phyloP scores from a whole-genome alignment of 2,888 invertebrate species.

The Sinodicranocentrus sp. region DNA sequence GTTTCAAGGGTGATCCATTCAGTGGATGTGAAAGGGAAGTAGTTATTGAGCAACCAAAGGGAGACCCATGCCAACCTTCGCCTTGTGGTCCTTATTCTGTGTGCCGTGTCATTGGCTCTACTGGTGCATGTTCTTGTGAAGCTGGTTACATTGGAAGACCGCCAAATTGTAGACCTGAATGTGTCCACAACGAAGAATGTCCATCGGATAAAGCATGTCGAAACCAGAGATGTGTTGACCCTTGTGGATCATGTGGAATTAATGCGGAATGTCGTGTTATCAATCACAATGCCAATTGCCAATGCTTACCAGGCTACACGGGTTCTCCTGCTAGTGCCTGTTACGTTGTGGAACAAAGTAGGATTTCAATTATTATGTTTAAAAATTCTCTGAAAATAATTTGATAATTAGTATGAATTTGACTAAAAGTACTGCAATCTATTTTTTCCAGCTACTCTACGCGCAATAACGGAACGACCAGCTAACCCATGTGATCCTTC shows the following conservation, averaged over 20 bases:
- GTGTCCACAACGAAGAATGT: slow-evolving; percentile 80
- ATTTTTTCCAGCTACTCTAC: slow-evolving; percentile 11
- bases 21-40: slow-evolving; percentile 15
- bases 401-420: no score
- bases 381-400: no score
- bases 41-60: slow-evolving; percentile 71
- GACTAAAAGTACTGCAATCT: slow-evolving; percentile 81
- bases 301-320: slow-evolving; percentile 86
- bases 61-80: slow-evolving; percentile 81
- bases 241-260: slow-evolving; percentile 90
- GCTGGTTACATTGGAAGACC: slow-evolving; percentile 77
- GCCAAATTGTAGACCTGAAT: slow-evolving; percentile 82
- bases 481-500: slow-evolving; percentile 63
- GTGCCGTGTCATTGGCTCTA: slow-evolving; percentile 78
- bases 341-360: slow-evolving; percentile 27
- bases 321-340: slow-evolving; percentile 79
- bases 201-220: slow-evolving; percentile 89
- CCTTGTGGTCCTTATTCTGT: slow-evolving; percentile 85
- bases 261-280: slow-evolving; percentile 86
- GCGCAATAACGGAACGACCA: background rate
- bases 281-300: slow-evolving; percentile 86
- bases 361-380: no score
- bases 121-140: slow-evolving; percentile 84
- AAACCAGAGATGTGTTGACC: slow-evolving; percentile 84
- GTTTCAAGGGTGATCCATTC: slow-evolving; percentile 69